Conservation (phyloP, 2,113 vertebrate genomes). For the Antechinus stuartii region DNA sequence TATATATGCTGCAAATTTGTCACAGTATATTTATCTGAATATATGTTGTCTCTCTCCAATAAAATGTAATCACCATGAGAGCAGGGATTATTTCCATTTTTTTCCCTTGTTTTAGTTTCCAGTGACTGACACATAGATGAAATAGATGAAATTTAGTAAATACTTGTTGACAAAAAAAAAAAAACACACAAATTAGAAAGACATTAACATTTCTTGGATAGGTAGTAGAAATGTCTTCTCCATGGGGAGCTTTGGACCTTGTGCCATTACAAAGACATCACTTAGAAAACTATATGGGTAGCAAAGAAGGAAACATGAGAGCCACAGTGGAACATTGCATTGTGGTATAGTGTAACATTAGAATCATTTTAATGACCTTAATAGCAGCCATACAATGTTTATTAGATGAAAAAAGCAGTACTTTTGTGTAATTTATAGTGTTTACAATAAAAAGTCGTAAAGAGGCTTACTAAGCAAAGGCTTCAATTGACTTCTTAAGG, state of each 20-base stretch:
- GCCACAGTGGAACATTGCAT: neutral
- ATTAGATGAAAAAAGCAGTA: conserved; percentile 21
- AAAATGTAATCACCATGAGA: neutral
- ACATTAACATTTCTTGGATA: neutral
- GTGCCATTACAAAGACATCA: neutral
- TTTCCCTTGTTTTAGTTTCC: neutral
- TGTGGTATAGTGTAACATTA: neutral
- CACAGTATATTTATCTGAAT: neutral
- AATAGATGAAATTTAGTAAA: neutral
- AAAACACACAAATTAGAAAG: neutral
- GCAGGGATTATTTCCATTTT: neutral
- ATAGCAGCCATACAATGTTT: neutral
- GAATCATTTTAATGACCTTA: conserved; percentile 28
- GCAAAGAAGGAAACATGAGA: neutral
- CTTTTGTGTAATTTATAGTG: conserved; percentile 42
- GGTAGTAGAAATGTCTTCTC: neutral
- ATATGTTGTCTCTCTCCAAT: neutral
- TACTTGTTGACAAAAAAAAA: neutral
- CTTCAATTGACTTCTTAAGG: conserved; percentile 25
- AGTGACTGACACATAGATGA: neutral
- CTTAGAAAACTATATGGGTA: neutral
- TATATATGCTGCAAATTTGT: neutral
- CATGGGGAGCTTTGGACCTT: neutral
- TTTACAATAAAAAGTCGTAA: conserved; percentile 30
- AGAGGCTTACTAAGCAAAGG: conserved; percentile 37